A percentile compares a stretch with the other conserved stretches of the same genome.
Conservation (phyloP, 2,113 vertebrate genomes). For the Geococcyx californianus region DNA sequence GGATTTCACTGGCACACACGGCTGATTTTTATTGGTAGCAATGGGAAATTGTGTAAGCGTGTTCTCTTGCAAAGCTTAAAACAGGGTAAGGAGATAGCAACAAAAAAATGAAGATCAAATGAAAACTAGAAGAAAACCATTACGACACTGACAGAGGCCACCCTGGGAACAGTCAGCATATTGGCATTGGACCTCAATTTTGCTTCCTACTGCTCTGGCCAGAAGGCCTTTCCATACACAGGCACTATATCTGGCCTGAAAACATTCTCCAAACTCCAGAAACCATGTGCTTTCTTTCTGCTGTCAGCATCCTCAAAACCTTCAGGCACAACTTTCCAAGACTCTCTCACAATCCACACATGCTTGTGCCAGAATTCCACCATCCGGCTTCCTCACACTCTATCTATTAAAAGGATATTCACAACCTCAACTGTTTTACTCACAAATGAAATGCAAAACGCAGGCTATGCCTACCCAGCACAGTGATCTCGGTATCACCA, state of each 20-base stretch:
- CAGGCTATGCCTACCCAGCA: not conserved
- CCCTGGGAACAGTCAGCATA: not conserved
- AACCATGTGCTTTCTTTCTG: not conserved
- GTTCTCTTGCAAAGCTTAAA: not conserved
- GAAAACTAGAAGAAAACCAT: not conserved
- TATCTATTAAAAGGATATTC: not conserved
- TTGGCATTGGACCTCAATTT: not conserved
- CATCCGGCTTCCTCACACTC: not conserved
- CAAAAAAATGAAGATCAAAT: not conserved
- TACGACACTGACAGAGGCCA: not conserved
- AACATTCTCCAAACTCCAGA: not conserved
- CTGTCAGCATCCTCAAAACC: not conserved
- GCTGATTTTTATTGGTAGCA: not conserved
- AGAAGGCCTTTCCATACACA: not conserved
- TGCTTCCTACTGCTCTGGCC: not conserved
- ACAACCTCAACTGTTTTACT: not conserved
- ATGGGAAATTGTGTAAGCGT: not conserved
- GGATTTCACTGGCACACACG: accelerated
- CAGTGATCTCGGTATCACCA: not conserved
- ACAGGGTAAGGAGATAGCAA: not conserved
- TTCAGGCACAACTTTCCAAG: not conserved
- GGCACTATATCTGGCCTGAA: not conserved
- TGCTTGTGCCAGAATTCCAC: not conserved
- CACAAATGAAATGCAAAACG: not conserved
- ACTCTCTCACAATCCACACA: not conserved